These are phyloP conservation scores for Chloropsis cyanopogon DNA, from an alignment of 2,113 vertebrate species.

Conservation along the genomic window DNA sequence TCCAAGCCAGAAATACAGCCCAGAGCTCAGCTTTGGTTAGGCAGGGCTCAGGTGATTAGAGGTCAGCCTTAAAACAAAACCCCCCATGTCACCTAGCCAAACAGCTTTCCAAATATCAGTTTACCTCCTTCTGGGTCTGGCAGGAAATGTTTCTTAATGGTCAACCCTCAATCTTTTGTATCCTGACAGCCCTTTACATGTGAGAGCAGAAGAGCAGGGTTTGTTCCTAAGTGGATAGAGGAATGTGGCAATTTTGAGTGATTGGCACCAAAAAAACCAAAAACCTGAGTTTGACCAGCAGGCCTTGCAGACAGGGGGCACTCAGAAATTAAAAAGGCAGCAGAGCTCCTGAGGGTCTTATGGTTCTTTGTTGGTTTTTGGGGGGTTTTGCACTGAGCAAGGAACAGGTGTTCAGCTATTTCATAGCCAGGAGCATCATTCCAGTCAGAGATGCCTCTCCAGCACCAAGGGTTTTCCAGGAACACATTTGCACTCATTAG, in stretches of 20 bases:
- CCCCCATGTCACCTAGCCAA: background rate
- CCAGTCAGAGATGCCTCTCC: conserved; percentile 16
- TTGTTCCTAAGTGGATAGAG: background rate
- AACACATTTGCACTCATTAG: conserved; percentile 55
- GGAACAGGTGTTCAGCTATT: conserved; percentile 53
- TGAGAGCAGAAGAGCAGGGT: background rate
- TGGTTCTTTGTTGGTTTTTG: background rate
- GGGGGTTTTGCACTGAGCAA: background rate
- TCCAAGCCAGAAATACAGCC: background rate
- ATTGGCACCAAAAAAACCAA: background rate
- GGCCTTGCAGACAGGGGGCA: background rate
- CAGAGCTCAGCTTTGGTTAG: background rate
- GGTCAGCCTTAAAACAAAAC: background rate
- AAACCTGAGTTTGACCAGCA: background rate
- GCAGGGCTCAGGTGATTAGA: background rate
- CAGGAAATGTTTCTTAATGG: background rate
- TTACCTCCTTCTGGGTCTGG: background rate
- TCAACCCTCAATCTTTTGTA: background rate
- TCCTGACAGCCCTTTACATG: background rate
- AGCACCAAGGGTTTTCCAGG: conserved; percentile 49
- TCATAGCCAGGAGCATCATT: conserved; percentile 47
- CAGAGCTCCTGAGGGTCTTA: background rate
- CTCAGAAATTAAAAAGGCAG: background rate
- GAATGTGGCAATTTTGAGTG: background rate
- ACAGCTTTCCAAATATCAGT: background rate